Conservation (phyloP, 1,140 invertebrate genomes). For the Brachionus manjavacas region DNA sequence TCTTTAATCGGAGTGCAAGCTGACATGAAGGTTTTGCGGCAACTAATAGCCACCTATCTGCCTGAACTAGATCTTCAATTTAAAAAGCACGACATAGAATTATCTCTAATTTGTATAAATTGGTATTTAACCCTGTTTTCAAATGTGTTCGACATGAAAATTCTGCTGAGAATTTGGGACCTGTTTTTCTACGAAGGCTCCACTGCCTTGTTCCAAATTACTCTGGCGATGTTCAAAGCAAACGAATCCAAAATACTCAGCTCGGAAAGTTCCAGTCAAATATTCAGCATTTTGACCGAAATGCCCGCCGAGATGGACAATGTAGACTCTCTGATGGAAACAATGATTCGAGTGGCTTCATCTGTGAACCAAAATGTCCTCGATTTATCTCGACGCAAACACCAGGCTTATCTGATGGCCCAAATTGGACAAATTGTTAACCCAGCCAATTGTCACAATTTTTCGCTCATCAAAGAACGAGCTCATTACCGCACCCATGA, state of each 20-base stretch:
- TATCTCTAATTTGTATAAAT: conserved; percentile 88
- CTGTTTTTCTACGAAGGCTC: conserved; percentile 87
- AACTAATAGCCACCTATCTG: conserved; percentile 78
- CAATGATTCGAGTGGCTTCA: conserved; percentile 49
- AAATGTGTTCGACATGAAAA: conserved; percentile 94
- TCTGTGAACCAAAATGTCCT: conserved; percentile 55
- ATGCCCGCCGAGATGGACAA: conserved; percentile 86
- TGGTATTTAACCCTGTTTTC: conserved; percentile 98
- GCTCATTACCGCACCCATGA: conserved; percentile 53
- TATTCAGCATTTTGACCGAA: conserved; percentile 91
- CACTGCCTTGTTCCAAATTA: conserved; percentile 89
- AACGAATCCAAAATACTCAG: conserved; percentile 60
- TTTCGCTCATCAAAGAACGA: conserved; percentile 68
- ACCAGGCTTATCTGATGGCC: conserved; percentile 90
- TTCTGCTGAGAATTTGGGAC: conserved; percentile 91
- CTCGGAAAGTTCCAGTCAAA: conserved; percentile 72
- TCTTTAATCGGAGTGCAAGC: conserved; percentile 78
- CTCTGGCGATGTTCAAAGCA: conserved; percentile 86
- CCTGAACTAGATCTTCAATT: conserved; percentile 81
- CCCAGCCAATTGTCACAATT: conserved; percentile 76
- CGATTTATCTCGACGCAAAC: conserved; percentile 80
- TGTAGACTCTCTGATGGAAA: conserved; percentile 72
- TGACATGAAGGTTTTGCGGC: conserved; percentile 85
- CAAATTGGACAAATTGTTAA: conserved; percentile 88
- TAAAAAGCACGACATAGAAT: conserved; percentile 82